A percentile compares a stretch with the other conserved stretches of the same genome.
phyloP scores from a whole-genome alignment of 2,113 vertebrate genomes.

The Brachyhypopomus occidentalis region DNA sequence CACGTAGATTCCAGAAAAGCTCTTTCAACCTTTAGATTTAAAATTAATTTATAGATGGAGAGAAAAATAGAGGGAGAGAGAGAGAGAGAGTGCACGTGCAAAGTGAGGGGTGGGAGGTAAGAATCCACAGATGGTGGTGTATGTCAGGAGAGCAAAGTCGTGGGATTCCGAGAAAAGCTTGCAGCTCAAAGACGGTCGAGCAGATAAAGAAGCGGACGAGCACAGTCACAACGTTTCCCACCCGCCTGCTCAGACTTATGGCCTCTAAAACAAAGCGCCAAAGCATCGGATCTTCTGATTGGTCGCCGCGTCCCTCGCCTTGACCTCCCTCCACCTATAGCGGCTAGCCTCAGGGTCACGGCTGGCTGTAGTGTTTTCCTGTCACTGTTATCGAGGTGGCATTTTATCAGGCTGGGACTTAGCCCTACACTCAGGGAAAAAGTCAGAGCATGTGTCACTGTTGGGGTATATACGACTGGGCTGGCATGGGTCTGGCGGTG shows the following conservation, averaged over 20 bases:
- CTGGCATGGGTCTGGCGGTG: conserved; percentile 5
- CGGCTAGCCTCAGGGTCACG: conserved; percentile 29
- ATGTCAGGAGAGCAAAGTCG: conserved; percentile 1
- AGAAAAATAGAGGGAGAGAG: not conserved
- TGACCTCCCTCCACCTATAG: not conserved
- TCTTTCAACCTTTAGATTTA: not conserved
- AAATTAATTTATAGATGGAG: not conserved
- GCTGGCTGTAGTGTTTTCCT: conserved; percentile 32
- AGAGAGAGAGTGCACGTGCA: too few relatives aligned
- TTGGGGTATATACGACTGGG: conserved; percentile 42
- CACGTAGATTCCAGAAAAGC: not conserved
- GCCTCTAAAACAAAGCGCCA: conserved; percentile 1
- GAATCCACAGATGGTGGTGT: conserved; percentile 6
- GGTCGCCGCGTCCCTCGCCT: conserved; percentile 26
- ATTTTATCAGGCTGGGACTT: conserved; percentile 48
- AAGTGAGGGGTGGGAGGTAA: not conserved
- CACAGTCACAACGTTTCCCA: too few relatives aligned
- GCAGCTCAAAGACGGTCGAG: too few relatives aligned
- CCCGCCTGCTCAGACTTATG: conserved; percentile 9
- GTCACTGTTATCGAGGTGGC: conserved; percentile 43
- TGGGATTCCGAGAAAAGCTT: not conserved
- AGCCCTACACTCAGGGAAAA: conserved; percentile 28
- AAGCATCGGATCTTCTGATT: conserved; percentile 14
- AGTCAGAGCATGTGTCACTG: conserved; percentile 39
- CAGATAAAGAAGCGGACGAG: too few relatives aligned